A percentile compares a stretch with the other conserved stretches of the same genome.
phyloP scores from a whole-genome alignment of 2,113 vertebrate genomes.

The Alligator sinensis region DNA sequence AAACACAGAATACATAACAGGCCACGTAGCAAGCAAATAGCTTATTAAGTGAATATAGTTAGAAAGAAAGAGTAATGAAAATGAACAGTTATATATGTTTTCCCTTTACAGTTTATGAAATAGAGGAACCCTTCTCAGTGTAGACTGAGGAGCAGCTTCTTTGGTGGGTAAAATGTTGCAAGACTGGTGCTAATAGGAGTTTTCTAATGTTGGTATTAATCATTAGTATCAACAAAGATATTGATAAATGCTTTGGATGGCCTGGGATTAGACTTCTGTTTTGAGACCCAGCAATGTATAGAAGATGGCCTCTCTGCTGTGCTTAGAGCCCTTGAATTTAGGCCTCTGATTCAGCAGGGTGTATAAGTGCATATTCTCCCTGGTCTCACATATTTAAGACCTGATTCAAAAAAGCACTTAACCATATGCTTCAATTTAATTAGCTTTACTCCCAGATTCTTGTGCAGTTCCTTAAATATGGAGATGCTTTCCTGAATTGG shows the following conservation, averaged over 20 bases:
- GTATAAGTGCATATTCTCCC: fast-evolving
- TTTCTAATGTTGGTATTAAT: not conserved
- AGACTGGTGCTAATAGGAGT: not conserved
- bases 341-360: not conserved
- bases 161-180: not conserved
- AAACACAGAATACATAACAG: slow-evolving; percentile 73
- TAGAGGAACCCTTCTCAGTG: slow-evolving; percentile 55
- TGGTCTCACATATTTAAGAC: not conserved
- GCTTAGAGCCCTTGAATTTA: not conserved
- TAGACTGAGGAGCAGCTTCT: slow-evolving; percentile 70
- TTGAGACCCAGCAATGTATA: not conserved
- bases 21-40: slow-evolving; percentile 72
- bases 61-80: slow-evolving; percentile 75
- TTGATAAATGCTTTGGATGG: not conserved
- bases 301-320: not conserved
- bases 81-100: slow-evolving; percentile 65
- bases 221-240: not conserved
- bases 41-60: slow-evolving; percentile 79
- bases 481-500: not conserved
- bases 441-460: not conserved
- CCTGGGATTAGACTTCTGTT: not conserved
- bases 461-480: not conserved
- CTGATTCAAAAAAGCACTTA: not conserved
- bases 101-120: slow-evolving; percentile 62
- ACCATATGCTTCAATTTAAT: fast-evolving